These are phyloP conservation scores for Gonioctena quinquepunctata DNA, from an alignment of 1,140 invertebrate species.

Conservation along the genomic window DNA sequence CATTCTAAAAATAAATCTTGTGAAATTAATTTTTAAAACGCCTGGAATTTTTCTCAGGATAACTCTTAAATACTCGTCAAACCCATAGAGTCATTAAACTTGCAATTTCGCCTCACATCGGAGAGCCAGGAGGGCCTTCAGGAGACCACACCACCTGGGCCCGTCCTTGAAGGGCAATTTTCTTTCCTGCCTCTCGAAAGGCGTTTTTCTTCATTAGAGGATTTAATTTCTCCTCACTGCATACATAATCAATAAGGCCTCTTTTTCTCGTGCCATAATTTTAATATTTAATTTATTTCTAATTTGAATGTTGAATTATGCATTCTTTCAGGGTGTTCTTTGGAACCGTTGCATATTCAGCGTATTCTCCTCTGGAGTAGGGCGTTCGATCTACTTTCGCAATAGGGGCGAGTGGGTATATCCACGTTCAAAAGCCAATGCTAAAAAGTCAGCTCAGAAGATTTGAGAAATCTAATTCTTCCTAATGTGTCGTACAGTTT, in stretches of 20 bases:
- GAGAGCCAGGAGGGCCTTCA: conserved; percentile 9
- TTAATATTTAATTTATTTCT: conserved; percentile 59
- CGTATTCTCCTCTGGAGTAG: conserved; percentile 37
- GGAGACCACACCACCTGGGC: conserved; percentile 39
- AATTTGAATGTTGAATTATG: conserved; percentile 58
- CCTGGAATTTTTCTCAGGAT: background rate
- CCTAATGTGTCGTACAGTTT: no score
- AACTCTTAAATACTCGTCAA: conserved; percentile 3
- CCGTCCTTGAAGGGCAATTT: conserved; percentile 25
- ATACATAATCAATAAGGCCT: conserved; percentile 56
- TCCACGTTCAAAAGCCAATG: no score
- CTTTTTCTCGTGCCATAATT: conserved; percentile 54
- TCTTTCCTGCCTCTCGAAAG: conserved; percentile 42
- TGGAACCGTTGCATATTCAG: conserved; percentile 50
- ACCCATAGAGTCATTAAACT: background rate
- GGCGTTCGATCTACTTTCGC: background rate
- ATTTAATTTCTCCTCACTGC: conserved; percentile 57
- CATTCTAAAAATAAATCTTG: background rate
- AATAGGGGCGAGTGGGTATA: conserved; percentile 4
- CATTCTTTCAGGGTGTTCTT: conserved; percentile 48
- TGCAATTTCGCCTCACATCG: background rate
- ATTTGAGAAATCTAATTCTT: no score
- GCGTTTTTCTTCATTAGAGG: conserved; percentile 56
- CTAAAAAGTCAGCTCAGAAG: no score
- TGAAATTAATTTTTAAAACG: background rate